Evolutionary conservation across 1,140 invertebrate species (phyloP).

Genomic region (Bombus haemorrhoidalis): DNA sequence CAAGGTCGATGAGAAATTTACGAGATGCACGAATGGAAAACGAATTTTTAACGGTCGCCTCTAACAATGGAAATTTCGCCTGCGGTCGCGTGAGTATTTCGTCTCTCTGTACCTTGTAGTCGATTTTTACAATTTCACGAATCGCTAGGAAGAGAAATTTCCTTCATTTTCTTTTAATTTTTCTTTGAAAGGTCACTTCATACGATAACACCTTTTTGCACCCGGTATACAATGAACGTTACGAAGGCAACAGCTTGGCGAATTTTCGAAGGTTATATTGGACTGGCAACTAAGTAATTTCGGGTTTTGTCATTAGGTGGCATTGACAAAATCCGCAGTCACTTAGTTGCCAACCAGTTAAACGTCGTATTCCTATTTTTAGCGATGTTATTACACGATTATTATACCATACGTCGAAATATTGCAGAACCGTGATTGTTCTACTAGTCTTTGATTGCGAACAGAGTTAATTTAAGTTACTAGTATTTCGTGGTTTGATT

Average conservation of each 20-base stretch:
- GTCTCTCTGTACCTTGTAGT: no score
- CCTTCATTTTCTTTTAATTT: not conserved
- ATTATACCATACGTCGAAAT: no score
- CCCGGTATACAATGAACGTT: no score
- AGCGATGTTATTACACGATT: not conserved
- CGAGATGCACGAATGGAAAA: not conserved
- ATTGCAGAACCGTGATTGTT: not conserved
- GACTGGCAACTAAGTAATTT: no score
- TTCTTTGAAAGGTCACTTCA: not conserved
- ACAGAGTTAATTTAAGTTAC: not conserved
- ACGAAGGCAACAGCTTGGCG: no score
- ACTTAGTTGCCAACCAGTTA: not conserved
- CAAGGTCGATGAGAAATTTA: conserved; percentile 25
- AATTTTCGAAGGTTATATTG: no score
- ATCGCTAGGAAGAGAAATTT: not conserved
- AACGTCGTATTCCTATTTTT: not conserved
- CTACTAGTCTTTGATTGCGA: not conserved
- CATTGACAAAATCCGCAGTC: no score
- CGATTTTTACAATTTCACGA: not conserved
- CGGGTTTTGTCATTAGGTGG: no score
- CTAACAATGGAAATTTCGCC: not conserved
- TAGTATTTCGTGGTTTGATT: not conserved
- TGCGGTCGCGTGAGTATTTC: no score
- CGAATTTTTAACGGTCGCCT: conserved; percentile 17
- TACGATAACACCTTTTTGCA: no score